phyloP scores from a whole-genome alignment of 2,888 invertebrate species.

The Litoditis marina region DNA sequence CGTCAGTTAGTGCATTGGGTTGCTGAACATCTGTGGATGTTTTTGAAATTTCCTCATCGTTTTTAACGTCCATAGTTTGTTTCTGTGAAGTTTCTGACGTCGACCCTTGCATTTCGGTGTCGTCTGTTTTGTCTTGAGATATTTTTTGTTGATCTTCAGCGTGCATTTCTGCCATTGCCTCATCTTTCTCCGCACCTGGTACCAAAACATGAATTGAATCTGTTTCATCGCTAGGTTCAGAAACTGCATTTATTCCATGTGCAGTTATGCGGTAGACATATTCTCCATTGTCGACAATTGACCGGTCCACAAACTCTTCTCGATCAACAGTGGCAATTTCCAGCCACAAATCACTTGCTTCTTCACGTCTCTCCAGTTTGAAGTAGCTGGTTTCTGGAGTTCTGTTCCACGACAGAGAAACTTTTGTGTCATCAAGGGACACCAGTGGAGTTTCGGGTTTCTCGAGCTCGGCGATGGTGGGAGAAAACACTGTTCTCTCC shows the following conservation, averaged over 20 bases:
- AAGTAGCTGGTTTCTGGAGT: conserved; percentile 40
- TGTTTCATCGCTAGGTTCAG: conserved; percentile 31
- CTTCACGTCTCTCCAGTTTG: conserved; percentile 29
- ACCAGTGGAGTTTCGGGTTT: conserved; percentile 30
- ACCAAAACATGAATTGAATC: too few species aligned
- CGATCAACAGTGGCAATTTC: conserved; percentile 53
- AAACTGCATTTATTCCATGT: conserved; percentile 34
- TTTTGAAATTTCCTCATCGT: too few species aligned
- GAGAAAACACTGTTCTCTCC: conserved; percentile 25
- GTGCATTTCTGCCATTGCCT: conserved; percentile 5
- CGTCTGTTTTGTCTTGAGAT: background rate
- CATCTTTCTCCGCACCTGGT: background rate
- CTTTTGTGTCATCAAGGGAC: conserved; percentile 35
- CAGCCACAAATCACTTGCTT: conserved; percentile 47
- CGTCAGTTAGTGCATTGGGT: too few species aligned
- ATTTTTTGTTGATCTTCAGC: conserved; percentile 1
- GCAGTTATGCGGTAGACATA: conserved; percentile 50
- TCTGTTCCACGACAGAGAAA: conserved; percentile 38
- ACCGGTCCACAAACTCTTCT: conserved; percentile 48
- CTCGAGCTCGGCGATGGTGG: conserved; percentile 33
- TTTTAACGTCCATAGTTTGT: too few species aligned
- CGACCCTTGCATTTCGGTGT: too few species aligned
- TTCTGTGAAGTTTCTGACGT: too few species aligned
- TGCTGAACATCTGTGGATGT: too few species aligned
- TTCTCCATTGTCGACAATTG: conserved; percentile 44